Base-by-base conservation (phyloP, 2,797 vertebrate genomes). In the Luscinia luscinia region DNA sequence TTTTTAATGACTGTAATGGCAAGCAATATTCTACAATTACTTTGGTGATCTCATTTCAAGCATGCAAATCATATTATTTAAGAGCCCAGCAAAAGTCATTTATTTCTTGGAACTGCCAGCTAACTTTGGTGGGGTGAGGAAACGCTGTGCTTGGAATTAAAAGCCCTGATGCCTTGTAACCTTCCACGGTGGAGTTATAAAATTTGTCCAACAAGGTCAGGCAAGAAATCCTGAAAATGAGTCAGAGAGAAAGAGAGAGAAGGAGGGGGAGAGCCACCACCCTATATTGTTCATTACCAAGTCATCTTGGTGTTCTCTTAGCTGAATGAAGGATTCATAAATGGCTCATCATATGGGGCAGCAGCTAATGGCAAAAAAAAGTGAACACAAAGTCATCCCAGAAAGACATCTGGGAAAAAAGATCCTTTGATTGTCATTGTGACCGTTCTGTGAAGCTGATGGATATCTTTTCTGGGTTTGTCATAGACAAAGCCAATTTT, bases 31-130 rank as follows among this genome's bases (percentile, higher is more conserved):
- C 95, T 97, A 97, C 96, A 97, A 96, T 97, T 97, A 97, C 97
- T 97, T 97, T 96, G 97, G 97, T 66, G 92, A 97, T 97, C 96
- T 98, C 97, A 97, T 97, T 97, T 97, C 95, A 97, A 97, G 96
- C 97, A 98, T 98, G 97, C 97, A 98, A 98, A 97, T 98, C 97
- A 97, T 98, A 97, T 97, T 97, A 97, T 97, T 97, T 97, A 98
- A 97, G 95, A 97, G 94, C 95, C 96, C 88, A 94, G 96, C 78
- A 97, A 97, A 98, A 95, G 94, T 95, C 75, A 97, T 97, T 97
- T 97, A 96, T 97, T 97, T 96, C 94, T 97, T 96, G 96, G 94
- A 97, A 96, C 83, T 87, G 89, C 86, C 54, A 96, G 94, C 95
- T 96, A 96, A 95, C 93, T 97, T 96, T 96, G 95, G 75, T 93